These are phyloP conservation scores for Cataglyphis livida DNA, from an alignment of 2,888 invertebrate species.

Conservation along the genomic window DNA sequence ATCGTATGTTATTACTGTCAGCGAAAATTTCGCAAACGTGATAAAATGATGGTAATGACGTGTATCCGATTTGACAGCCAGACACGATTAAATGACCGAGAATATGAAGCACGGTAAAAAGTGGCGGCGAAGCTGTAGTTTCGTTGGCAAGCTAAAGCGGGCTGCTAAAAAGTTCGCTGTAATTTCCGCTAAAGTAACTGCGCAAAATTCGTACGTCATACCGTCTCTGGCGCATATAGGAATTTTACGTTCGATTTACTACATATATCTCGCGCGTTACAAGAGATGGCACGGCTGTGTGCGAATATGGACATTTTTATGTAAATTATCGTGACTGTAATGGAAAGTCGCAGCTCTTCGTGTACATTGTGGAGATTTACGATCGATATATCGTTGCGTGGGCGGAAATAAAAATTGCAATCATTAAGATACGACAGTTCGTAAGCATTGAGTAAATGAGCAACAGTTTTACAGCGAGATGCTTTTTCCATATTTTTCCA, in stretches of 20 bases:
- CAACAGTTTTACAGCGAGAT: not conserved
- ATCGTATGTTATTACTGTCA: not conserved
- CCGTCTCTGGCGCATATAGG: conserved; percentile 22
- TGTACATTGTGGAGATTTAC: not conserved
- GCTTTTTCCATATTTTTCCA: not conserved
- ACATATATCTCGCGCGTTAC: conserved; percentile 13
- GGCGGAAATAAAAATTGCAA: conserved; percentile 13
- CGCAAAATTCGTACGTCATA: conserved; percentile 32
- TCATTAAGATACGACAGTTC: conserved; percentile 26
- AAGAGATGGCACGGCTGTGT: not conserved
- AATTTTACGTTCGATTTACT: conserved; percentile 51
- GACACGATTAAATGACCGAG: conserved; percentile 34
- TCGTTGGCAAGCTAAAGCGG: conserved; percentile 20
- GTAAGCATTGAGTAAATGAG: conserved; percentile 18
- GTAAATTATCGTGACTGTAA: conserved; percentile 15
- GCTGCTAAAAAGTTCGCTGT: conserved; percentile 46
- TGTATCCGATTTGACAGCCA: conserved; percentile 29
- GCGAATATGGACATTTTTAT: not conserved
- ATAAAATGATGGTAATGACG: conserved; percentile 39
- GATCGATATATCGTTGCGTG: conserved; percentile 14
- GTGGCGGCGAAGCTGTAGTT: conserved; percentile 32
- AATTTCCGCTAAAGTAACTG: conserved; percentile 40
- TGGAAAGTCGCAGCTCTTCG: not conserved
- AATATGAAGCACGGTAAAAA: conserved; percentile 32
- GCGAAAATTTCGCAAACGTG: not conserved